A percentile compares a stretch with the other conserved stretches of the same genome.
phyloP scores from a whole-genome alignment of 2,113 vertebrate species.

The Recurvirostra avosetta region DNA sequence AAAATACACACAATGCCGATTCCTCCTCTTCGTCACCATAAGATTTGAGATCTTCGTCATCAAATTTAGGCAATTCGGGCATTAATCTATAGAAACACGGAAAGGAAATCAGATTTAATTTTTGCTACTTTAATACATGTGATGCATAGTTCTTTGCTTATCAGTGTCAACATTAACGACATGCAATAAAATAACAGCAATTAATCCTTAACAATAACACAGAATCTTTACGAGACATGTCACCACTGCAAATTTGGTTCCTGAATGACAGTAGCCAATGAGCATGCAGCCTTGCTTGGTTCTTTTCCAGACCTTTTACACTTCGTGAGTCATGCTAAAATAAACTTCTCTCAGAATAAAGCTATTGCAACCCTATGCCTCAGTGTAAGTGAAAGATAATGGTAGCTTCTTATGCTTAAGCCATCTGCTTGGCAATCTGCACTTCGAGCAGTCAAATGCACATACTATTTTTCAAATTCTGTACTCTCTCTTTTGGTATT shows the following conservation, averaged over 20 bases:
- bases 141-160: neutral
- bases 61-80: conserved; percentile 89
- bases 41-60: conserved; percentile 85
- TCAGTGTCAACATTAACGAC: neutral
- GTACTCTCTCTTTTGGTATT: neutral
- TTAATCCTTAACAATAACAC: neutral
- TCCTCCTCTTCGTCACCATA: conserved; percentile 90
- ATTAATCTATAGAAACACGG: conserved; percentile 78
- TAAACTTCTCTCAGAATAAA: neutral
- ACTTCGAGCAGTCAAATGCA: neutral
- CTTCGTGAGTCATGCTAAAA: neutral
- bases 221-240: neutral
- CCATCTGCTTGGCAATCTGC: neutral
- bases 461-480: neutral
- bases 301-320: neutral
- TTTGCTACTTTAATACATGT: neutral
- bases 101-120: neutral
- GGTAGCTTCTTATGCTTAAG: neutral
- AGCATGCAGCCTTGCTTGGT: neutral
- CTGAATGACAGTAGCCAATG: neutral
- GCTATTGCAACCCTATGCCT: neutral
- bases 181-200: neutral
- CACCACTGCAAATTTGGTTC: neutral
- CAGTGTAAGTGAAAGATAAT: neutral
- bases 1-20: conserved; percentile 82